Base-by-base conservation (phyloP, 2,888 invertebrate species). In the Noctua fimbriata region DNA sequence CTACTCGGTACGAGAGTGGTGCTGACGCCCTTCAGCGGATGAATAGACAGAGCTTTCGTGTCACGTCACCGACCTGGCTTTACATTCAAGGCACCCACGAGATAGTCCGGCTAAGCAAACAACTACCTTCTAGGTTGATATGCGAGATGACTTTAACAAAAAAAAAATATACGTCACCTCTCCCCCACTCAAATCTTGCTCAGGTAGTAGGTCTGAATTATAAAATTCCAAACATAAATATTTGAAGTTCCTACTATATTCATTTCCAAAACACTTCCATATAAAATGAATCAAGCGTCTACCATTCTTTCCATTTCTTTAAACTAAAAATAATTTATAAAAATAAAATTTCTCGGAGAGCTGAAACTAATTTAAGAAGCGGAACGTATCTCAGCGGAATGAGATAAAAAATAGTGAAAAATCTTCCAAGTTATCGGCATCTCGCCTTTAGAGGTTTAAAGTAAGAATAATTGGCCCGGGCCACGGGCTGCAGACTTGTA, bases 381-480 rank as follows among this genome's bases (percentile, higher is more conserved):
- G 6, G 55, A 79, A 66, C 72, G 76, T 66, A 87, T 72, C 85
- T 85, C 74, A 73, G 66, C 52, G 74, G 65, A 72, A 84, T 69
- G 58, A 83, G 79, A 81, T 80, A 78, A 78, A 78, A 81, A 87
- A 73, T 81, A 78, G 81, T 80, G 52, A 73, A 70, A 83, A 81
- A 84, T 84, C 78, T 84, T 81, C 77, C 73, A 79, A 84, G 83
- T 84, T 87, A 85, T 90, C 86, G 87, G 85, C 80, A 88, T 83
- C 87, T 85, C 85, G 83, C 85, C 76, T 85, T 81, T 76, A 82
- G 83, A 81, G 86, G 85, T 89, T 88, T 88, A 84, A 90, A 93
- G 89, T 91, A 92, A 93, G 92, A 93, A 93, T 92, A 92, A 93
- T 93, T 89, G 90, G 89, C 82, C 69, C 73, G 78, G 83, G 90